Conservation (phyloP, 2,888 invertebrate species). For the Ophion ellenae region DNA sequence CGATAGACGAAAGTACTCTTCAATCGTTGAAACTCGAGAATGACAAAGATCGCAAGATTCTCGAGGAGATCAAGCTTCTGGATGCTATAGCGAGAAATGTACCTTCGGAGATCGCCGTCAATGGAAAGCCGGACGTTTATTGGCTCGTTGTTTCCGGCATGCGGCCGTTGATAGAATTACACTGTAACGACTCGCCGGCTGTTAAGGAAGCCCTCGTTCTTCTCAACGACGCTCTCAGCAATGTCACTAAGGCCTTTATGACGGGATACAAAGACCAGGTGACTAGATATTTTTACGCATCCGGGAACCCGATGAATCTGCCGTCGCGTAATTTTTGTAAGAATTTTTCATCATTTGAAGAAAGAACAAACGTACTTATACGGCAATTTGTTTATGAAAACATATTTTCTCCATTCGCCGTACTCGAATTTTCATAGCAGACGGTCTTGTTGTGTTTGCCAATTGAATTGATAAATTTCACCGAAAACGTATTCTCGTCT, state of each 20-base stretch:
- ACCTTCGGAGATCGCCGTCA: conserved; percentile 84
- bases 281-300: conserved; percentile 29
- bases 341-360: neutral
- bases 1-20: conserved; percentile 77
- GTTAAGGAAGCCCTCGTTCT: conserved; percentile 88
- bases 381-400: neutral
- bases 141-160: conserved; percentile 88
- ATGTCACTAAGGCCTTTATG: conserved; percentile 79
- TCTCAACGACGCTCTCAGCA: conserved; percentile 84
- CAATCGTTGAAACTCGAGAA: conserved; percentile 73
- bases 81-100: conserved; percentile 86
- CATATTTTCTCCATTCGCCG: neutral
- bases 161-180: conserved; percentile 87
- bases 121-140: conserved; percentile 87
- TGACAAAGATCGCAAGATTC: conserved; percentile 87
- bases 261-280: conserved; percentile 82
- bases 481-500: neutral
- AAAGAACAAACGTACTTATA: neutral
- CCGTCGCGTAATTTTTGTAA: neutral
- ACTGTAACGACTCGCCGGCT: conserved; percentile 88
- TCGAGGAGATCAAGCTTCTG: conserved; percentile 87
- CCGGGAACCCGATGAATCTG: neutral
- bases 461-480: neutral
- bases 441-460: neutral
- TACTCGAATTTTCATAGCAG: too few species aligned